A percentile compares a stretch with the other conserved stretches of the same genome.
Evolutionary conservation across 2,113 vertebrate species (phyloP).

Genomic region (Orcinus orca): DNA sequence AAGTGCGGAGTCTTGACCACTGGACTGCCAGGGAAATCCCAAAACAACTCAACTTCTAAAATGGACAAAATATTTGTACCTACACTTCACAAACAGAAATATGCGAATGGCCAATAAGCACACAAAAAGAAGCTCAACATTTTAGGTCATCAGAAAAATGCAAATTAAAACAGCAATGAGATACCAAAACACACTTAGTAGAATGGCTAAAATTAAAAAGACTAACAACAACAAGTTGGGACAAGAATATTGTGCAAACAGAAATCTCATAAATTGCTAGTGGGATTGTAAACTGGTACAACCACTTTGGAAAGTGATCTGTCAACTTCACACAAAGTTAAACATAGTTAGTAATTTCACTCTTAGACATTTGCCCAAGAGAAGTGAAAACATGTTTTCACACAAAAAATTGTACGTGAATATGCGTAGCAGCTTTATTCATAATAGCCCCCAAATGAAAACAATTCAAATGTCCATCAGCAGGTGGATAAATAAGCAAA

Average conservation of each 20-base stretch:
- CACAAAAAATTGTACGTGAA: background rate
- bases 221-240: conserved; percentile 18
- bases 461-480: conserved; percentile 26
- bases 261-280: conserved; percentile 12
- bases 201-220: conserved; percentile 14
- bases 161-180: conserved; percentile 1
- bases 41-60: background rate
- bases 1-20: no score
- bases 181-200: background rate
- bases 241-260: background rate
- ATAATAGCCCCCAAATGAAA: conserved; percentile 10
- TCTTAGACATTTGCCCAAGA: background rate
- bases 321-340: conserved; percentile 20
- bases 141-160: conserved; percentile 16
- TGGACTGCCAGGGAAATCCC: background rate
- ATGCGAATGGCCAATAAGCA: conserved; percentile 20
- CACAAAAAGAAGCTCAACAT: conserved; percentile 21
- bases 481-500: background rate
- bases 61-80: conserved; percentile 15
- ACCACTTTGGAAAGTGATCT: conserved; percentile 15
- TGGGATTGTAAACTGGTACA: conserved; percentile 20
- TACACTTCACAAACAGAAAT: conserved; percentile 7
- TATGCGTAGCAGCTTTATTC: conserved; percentile 42
- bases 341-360: conserved; percentile 20
- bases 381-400: conserved; percentile 18